A percentile compares a stretch with the other conserved stretches of the same genome.
Evolutionary conservation across 2,113 vertebrate species (phyloP).

Genomic region (Pachycephala philippinensis): DNA sequence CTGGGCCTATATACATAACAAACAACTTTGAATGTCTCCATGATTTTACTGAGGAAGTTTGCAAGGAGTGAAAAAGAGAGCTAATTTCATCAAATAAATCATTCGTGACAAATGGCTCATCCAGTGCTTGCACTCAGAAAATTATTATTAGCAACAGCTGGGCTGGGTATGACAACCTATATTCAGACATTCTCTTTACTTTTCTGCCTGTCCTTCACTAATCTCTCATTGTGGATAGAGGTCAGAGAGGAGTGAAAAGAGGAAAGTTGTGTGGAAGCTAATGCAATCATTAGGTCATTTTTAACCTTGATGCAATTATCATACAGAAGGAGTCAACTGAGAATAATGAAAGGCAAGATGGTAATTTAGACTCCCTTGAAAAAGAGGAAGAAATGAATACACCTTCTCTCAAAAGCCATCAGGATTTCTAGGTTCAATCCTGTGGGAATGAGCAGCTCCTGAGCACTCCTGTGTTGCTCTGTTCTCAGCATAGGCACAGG

Average conservation of each 20-base stretch:
- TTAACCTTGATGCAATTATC: conserved; percentile 44
- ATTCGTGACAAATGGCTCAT: conserved; percentile 44
- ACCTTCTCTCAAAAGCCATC: neutral
- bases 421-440: neutral
- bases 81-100: conserved; percentile 52
- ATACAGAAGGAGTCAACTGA: neutral
- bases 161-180: conserved; percentile 13
- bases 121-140: conserved; percentile 16
- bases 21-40: neutral
- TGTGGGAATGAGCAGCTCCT: neutral
- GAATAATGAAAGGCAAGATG: neutral
- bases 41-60: conserved; percentile 11
- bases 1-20: neutral
- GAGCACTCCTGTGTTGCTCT: neutral
- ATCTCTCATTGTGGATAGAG: conserved; percentile 23
- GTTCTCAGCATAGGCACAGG: neutral
- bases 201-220: conserved; percentile 34
- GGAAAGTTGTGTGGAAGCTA: conserved; percentile 37
- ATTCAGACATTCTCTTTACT: conserved; percentile 34
- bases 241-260: conserved; percentile 1
- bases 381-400: neutral
- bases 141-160: conserved; percentile 60
- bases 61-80: neutral
- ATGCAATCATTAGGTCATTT: conserved; percentile 49
- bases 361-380: conserved; percentile 22